Base-by-base conservation (phyloP, 2,113 vertebrate species). In the Gallinago paraguaiae region DNA sequence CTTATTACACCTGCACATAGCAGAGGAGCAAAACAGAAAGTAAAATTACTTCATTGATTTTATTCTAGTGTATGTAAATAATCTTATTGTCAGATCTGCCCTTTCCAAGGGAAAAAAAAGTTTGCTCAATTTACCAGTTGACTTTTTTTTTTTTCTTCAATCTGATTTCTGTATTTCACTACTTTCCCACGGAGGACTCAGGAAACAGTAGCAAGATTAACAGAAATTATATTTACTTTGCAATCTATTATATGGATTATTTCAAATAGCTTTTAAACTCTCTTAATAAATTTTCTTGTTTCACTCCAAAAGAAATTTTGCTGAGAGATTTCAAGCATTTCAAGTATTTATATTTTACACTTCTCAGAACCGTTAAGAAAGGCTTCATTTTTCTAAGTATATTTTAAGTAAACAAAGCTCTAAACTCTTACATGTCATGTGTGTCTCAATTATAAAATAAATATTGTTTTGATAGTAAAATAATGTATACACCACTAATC, bases 31-130 rank as follows among this genome's bases (percentile, higher is more conserved):
- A 94, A 97, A 95, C 76, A 87, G 95, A 96, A 97, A 96, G 94
- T 94, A 97, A 97, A 97, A 97, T 97, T 93, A 90, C 87, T 95
- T 75, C 94, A 98, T 98, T 78, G 97, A 97, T 98, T 97, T 98
- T 97, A 53, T 88, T 94, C 94, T 82, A 67, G 85, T 93, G 86
- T 72, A 82, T 95, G 96, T 96, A 98, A 96, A 96, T 96, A 97
- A 96, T 88, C 79, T 96, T 96, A 96, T 94, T 97, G 97, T 96
- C 93, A 98, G 92, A 95, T 76, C 88, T 93, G 95, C 96, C 96
- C 93, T 93, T 97, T 97, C 94, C 70, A 93, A 95, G 93, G 96
- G 80, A 94, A 93, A 97, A 95, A 95, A 95, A 95, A 88, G 79
- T 95, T 90, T 96, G 76, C 82, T 95, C 95, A 59, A 76, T 96